Percentiles rank a stretch among this genome's conserved stretches.
These are phyloP conservation scores for Sarcophaga bullata DNA, from an alignment of 1,140 invertebrate genomes.

Conservation along the genomic window DNA sequence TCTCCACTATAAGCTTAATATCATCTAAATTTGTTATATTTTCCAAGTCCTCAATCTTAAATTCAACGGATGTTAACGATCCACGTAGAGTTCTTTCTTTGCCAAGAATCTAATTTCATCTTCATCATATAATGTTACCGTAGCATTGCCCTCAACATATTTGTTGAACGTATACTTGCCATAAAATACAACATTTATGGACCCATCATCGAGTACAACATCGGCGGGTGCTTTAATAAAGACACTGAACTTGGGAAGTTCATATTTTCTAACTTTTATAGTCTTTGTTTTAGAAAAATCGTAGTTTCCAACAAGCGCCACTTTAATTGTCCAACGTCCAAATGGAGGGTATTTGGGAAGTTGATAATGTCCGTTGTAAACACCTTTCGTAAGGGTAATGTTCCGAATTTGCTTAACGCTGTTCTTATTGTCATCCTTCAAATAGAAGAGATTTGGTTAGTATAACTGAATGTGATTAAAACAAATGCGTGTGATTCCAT, in stretches of 20 bases:
- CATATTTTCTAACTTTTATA: conserved; percentile 75
- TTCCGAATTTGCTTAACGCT: conserved; percentile 79
- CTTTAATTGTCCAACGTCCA: not conserved
- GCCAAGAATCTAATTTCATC: conserved; percentile 70
- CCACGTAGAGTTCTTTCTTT: conserved; percentile 76
- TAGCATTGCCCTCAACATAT: conserved; percentile 80
- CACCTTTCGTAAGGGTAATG: conserved; percentile 73
- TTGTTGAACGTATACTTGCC: conserved; percentile 79
- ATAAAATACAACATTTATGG: conserved; percentile 79
- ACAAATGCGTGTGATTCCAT: too few species aligned
- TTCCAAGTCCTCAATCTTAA: conserved; percentile 72
- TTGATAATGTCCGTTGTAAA: conserved; percentile 55
- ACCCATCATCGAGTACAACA: conserved; percentile 81
- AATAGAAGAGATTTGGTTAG: not conserved
- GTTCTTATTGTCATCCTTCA: conserved; percentile 44
- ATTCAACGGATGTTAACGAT: conserved; percentile 75
- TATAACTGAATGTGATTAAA: too few species aligned
- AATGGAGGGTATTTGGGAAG: not conserved
- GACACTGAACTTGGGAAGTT: conserved; percentile 93
- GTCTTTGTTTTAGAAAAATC: not conserved
- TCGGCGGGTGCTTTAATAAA: conserved; percentile 82
- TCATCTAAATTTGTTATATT: conserved; percentile 60
- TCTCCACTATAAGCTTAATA: conserved; percentile 75
- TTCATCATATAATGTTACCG: conserved; percentile 69
- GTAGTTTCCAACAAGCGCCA: not conserved